These are phyloP conservation scores for Scyliorhinus canicula DNA, from an alignment of 2,797 vertebrate species.

Conservation along the genomic window DNA sequence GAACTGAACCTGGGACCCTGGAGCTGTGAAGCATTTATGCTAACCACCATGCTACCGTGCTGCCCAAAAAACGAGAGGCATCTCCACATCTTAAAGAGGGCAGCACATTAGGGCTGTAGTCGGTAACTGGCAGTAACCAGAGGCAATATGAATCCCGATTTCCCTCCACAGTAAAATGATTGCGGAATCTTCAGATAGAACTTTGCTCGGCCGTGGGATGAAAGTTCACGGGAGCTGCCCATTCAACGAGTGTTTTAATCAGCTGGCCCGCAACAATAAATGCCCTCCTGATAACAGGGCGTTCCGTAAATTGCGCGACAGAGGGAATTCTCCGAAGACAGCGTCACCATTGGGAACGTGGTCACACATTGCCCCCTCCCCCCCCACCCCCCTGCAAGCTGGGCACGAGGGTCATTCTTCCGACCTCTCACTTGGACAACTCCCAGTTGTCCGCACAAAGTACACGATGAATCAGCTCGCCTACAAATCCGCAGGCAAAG, in stretches of 20 bases:
- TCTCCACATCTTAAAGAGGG: not conserved
- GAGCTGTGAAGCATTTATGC: too few species aligned
- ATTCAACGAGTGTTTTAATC: not conserved
- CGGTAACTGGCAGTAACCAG: not conserved
- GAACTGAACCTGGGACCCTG: too few species aligned
- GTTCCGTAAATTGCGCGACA: not conserved
- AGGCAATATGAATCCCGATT: not conserved
- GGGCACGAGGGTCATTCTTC: too few species aligned
- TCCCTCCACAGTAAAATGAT: not conserved
- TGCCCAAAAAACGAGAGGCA: too few species aligned
- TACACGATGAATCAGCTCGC: too few species aligned
- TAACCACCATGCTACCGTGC: too few species aligned
- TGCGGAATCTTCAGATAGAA: not conserved
- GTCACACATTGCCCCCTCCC: not conserved
- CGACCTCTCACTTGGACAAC: not conserved
- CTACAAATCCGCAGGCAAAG: too few species aligned
- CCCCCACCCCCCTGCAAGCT: too few species aligned
- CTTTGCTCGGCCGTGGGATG: too few species aligned
- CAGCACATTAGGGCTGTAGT: not conserved
- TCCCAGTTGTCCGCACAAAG: not conserved
- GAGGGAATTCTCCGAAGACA: not conserved
- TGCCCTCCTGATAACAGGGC: not conserved
- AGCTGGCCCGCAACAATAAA: too few species aligned
- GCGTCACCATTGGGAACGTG: not conserved
- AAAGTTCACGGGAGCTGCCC: not conserved